phyloP scores from a whole-genome alignment of 2,888 invertebrate species.

The Isoperla grammatica region DNA sequence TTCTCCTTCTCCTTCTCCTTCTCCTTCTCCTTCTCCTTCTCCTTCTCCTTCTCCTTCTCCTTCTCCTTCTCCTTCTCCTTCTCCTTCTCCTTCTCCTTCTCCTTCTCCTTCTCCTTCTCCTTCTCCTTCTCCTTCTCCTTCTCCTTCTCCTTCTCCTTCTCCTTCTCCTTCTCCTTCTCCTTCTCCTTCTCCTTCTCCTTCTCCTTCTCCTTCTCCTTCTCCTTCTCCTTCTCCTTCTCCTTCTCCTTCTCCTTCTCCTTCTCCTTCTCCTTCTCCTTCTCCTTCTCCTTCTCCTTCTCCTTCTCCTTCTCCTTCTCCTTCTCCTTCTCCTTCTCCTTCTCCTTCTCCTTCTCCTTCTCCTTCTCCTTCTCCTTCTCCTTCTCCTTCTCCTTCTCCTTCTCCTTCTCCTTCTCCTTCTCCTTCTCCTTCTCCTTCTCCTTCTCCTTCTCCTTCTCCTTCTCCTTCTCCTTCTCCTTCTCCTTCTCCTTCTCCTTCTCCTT shows the following conservation, averaged over 20 bases:
- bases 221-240: conserved; percentile 3
- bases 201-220: background rate
- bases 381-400: conserved; percentile 3
- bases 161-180: conserved; percentile 3
- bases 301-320: background rate
- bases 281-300: conserved; percentile 3
- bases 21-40: conserved; percentile 3
- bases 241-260: conserved; percentile 3
- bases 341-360: conserved; percentile 3
- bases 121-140: background rate
- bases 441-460: conserved; percentile 3
- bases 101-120: conserved; percentile 1
- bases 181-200: conserved; percentile 1
- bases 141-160: conserved; percentile 3
- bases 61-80: background rate
- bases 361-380: background rate
- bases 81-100: conserved; percentile 3
- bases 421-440: background rate
- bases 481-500: background rate
- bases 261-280: background rate
- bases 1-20: background rate
- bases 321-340: conserved; percentile 1
- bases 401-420: conserved; percentile 3
- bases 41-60: conserved; percentile 3
- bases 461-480: background rate